A percentile compares a stretch with the other conserved stretches of the same genome.
These are phyloP conservation scores for Pempheris klunzingeri DNA, from an alignment of 2,797 vertebrate species.

Conservation along the genomic window DNA sequence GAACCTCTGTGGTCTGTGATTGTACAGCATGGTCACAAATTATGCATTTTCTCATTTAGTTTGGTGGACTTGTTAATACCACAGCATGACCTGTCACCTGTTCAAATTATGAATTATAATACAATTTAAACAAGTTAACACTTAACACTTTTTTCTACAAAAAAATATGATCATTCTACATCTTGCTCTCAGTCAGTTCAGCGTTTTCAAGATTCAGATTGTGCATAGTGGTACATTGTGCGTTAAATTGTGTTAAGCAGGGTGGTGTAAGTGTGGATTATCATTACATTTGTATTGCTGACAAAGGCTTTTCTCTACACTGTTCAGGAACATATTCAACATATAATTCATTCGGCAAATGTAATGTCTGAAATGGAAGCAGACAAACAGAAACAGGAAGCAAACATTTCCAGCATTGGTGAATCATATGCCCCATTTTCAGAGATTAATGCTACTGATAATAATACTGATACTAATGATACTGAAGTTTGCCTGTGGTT, in stretches of 20 bases:
- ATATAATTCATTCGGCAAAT: not conserved
- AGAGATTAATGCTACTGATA: not conserved
- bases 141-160: too few relatives aligned
- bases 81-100: too few relatives aligned
- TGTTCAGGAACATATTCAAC: not conserved
- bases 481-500: not conserved
- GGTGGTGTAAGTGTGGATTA: not conserved
- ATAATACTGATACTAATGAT: not conserved
- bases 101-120: too few relatives aligned
- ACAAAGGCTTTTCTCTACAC: not conserved
- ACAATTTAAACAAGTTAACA: too few relatives aligned
- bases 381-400: not conserved
- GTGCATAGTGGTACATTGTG: too few relatives aligned
- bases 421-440: not conserved
- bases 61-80: too few relatives aligned
- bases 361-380: not conserved
- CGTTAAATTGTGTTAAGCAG: not conserved
- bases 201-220: not conserved
- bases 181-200: not conserved
- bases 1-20: too few relatives aligned
- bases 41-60: too few relatives aligned
- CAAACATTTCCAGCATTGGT: not conserved
- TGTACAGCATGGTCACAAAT: too few relatives aligned
- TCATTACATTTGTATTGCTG: not conserved
- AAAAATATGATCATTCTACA: not conserved